phyloP scores from a whole-genome alignment of 2,888 invertebrate species.

The Cheilosia soror region DNA sequence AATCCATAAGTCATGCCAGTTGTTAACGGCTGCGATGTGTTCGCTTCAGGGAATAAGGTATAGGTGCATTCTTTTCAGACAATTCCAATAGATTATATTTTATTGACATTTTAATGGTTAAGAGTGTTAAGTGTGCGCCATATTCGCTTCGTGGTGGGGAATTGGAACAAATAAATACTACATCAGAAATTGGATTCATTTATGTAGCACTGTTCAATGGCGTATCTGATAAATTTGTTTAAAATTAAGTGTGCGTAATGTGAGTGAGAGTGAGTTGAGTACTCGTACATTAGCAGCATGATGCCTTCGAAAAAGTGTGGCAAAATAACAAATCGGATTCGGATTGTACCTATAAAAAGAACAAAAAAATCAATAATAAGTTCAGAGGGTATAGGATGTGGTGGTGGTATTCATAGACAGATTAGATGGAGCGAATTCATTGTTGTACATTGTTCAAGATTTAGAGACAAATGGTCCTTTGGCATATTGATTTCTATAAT shows the following conservation, averaged over 20 bases:
- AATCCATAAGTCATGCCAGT: constrained; percentile 25
- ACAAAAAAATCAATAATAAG: constrained; percentile 49
- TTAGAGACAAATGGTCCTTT: constrained; percentile 42
- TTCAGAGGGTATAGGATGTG: background rate
- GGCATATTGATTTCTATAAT: constrained; percentile 12
- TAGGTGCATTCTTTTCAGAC: constrained; percentile 11
- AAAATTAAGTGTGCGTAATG: constrained; percentile 50
- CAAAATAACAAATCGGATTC: constrained; percentile 46
- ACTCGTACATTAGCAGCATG: constrained; percentile 21
- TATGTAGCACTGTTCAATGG: constrained; percentile 20
- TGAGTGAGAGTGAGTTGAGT: background rate
- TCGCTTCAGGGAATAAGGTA: no score
- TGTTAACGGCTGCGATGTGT: constrained; percentile 1
- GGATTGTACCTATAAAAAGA: background rate
- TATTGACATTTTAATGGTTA: constrained; percentile 53
- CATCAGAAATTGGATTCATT: constrained; percentile 29
- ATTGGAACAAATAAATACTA: constrained; percentile 46
- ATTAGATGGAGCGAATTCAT: constrained; percentile 45
- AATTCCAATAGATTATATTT: constrained; percentile 43
- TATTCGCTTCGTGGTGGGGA: background rate
- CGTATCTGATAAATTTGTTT: constrained; percentile 49
- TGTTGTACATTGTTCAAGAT: constrained; percentile 33
- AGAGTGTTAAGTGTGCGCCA: constrained; percentile 48
- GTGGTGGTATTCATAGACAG: constrained; percentile 2
- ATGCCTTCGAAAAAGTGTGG: constrained; percentile 50